These are phyloP conservation scores for Lamprologus speciosus DNA, from an alignment of 2,113 vertebrate species.

Conservation along the genomic window DNA sequence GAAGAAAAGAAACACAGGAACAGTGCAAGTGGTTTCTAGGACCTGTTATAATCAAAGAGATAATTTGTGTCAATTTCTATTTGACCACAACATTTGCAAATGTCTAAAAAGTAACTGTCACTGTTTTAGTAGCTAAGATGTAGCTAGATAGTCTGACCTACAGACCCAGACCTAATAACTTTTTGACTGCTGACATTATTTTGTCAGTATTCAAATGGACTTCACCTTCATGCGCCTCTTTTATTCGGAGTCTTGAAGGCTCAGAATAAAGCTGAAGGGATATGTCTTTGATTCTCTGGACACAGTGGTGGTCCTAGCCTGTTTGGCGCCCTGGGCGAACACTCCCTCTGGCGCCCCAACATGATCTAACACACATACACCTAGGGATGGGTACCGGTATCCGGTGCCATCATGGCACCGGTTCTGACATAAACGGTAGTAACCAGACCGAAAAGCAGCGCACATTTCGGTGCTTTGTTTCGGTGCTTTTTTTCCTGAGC, in stretches of 20 bases:
- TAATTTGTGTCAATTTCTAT: not conserved
- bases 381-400: too few relatives aligned
- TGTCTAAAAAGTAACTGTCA: not conserved
- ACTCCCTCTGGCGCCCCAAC: too few relatives aligned
- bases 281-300: not conserved
- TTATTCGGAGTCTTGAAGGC: not conserved
- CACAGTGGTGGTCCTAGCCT: too few relatives aligned
- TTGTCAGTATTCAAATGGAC: not conserved
- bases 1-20: not conserved
- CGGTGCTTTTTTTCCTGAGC: too few relatives aligned
- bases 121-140: not conserved
- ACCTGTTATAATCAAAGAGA: not conserved
- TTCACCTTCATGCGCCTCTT: not conserved
- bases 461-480: too few relatives aligned
- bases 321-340: too few relatives aligned
- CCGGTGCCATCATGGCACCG: too few relatives aligned
- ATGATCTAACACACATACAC: too few relatives aligned
- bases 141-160: not conserved
- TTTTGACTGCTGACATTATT: not conserved
- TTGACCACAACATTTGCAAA: not conserved
- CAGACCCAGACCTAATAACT: not conserved
- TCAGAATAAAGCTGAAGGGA: accelerated
- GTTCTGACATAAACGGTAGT: too few relatives aligned
- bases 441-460: too few relatives aligned
- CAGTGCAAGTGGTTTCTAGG: not conserved